phyloP scores from a whole-genome alignment of 2,888 invertebrate genomes.

The Ypsolopha scabrella region DNA sequence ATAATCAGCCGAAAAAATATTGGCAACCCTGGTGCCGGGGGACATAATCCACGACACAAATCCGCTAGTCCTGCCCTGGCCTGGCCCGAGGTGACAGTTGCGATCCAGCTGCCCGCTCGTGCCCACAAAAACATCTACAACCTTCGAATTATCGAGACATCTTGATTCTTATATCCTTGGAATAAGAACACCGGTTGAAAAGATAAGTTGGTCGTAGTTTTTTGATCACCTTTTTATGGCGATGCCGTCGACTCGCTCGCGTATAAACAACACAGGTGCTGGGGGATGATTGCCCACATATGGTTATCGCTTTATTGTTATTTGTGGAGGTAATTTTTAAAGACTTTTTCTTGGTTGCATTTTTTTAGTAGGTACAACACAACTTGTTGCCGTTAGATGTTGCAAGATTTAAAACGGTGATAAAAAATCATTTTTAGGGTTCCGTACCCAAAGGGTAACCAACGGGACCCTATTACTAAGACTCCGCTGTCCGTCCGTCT shows the following conservation, averaged over 20 bases:
- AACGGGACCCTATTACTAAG: too few relatives aligned
- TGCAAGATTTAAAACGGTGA: too few relatives aligned
- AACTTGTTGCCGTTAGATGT: background rate
- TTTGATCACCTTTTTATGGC: slow-evolving; percentile 61
- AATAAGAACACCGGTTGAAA: too few relatives aligned
- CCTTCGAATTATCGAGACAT: too few relatives aligned
- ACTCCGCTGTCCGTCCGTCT: too few relatives aligned
- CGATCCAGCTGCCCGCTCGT: slow-evolving; percentile 59
- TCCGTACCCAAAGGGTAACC: too few relatives aligned
- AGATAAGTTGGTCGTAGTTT: slow-evolving; percentile 20
- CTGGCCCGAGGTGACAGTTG: slow-evolving; percentile 50
- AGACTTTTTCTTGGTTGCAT: slow-evolving; percentile 15
- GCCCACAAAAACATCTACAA: slow-evolving; percentile 55
- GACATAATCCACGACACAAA: too few relatives aligned
- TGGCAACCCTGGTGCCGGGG: too few relatives aligned
- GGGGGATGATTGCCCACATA: slow-evolving; percentile 61
- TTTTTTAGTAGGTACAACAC: slow-evolving; percentile 8
- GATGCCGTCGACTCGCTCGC: slow-evolving; percentile 44
- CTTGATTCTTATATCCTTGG: too few relatives aligned
- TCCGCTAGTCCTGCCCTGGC: slow-evolving; percentile 7
- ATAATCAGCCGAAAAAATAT: too few relatives aligned
- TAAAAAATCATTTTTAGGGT: too few relatives aligned
- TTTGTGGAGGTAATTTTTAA: slow-evolving; percentile 45
- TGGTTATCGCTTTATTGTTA: slow-evolving; percentile 49
- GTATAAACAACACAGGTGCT: slow-evolving; percentile 69